These are phyloP conservation scores for Vipera latastei DNA, from an alignment of 2,797 vertebrate species.

Conservation along the genomic window DNA sequence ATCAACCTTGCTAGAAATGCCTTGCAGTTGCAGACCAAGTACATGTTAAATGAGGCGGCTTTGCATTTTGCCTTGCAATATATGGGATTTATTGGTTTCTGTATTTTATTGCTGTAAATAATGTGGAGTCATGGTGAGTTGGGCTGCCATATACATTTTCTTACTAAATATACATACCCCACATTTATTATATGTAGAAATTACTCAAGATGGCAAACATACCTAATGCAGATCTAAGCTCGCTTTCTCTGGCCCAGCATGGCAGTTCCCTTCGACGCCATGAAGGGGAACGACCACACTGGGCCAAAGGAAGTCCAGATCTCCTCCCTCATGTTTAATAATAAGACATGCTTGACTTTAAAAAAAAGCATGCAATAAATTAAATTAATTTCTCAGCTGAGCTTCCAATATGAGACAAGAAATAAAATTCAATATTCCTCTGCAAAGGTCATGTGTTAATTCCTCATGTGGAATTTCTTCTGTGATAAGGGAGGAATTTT, in stretches of 20 bases:
- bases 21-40: neutral
- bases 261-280: neutral
- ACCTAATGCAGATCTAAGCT: neutral
- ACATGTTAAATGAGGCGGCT: neutral
- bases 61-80: neutral
- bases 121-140: neutral
- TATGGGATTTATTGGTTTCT: neutral
- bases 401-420: neutral
- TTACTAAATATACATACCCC: neutral
- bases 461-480: neutral
- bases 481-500: neutral
- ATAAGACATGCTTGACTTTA: neutral
- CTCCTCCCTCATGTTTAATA: neutral
- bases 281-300: neutral
- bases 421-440: neutral
- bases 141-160: neutral
- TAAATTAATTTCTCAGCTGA: neutral
- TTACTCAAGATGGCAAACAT: neutral
- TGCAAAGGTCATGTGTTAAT: neutral
- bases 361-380: neutral
- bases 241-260: neutral
- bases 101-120: neutral
- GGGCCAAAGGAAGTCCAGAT: neutral
- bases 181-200: neutral
- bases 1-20: neutral